phyloP scores from a whole-genome alignment of 2,888 invertebrate species.

The Druceiella hillmani region DNA sequence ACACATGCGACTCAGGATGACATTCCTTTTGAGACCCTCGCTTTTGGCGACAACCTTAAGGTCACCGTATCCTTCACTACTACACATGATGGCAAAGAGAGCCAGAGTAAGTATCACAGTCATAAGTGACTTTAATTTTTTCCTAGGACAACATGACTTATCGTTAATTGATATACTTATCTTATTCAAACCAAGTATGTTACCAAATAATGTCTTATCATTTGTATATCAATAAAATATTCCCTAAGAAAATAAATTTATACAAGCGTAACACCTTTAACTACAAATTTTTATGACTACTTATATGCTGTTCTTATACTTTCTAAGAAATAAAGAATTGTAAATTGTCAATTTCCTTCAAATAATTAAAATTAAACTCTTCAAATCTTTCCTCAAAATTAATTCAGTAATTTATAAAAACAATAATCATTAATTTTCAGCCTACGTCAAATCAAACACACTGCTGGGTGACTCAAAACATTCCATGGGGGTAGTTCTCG shows the following conservation, averaged over 20 bases:
- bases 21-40: slow-evolving; percentile 71
- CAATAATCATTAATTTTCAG: slow-evolving; percentile 40
- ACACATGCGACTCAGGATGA: slow-evolving; percentile 74
- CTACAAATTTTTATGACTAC: too few species aligned
- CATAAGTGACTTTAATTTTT: too few species aligned
- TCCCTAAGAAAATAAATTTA: too few species aligned
- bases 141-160: too few species aligned
- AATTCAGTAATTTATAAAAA: slow-evolving; percentile 2
- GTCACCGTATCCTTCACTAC: slow-evolving; percentile 77
- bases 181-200: too few species aligned
- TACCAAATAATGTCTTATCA: too few species aligned
- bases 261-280: too few species aligned
- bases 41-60: slow-evolving; percentile 77
- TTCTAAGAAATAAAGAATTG: too few species aligned
- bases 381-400: too few species aligned
- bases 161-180: too few species aligned
- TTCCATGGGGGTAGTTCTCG: slow-evolving; percentile 76
- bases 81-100: slow-evolving; percentile 59
- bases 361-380: neutral
- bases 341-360: neutral
- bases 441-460: slow-evolving; percentile 82
- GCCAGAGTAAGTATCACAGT: slow-evolving; percentile 53
- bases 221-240: too few species aligned
- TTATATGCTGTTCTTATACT: too few species aligned
- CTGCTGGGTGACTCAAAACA: slow-evolving; percentile 72